Percentiles rank a stretch among this genome's conserved stretches.
These are phyloP conservation scores for Darevskia mixta DNA, from an alignment of 2,797 vertebrate genomes.

Conservation along the genomic window DNA sequence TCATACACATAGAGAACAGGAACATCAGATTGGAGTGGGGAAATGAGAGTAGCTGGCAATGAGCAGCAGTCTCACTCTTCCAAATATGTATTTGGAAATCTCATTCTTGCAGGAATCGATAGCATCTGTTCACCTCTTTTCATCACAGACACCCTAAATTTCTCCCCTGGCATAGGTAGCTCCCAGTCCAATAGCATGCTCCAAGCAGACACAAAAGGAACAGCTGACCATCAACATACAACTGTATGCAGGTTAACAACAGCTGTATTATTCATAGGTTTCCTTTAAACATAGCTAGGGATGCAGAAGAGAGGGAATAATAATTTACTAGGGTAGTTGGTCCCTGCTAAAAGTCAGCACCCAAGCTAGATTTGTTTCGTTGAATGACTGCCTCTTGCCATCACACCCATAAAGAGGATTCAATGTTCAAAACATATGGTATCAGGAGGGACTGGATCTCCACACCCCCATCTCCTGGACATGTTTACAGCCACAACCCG, in stretches of 20 bases:
- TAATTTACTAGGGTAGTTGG: not conserved
- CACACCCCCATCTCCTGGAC: too few species aligned
- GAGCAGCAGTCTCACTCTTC: too few species aligned
- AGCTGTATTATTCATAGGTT: not conserved
- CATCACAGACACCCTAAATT: not conserved
- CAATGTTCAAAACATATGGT: too few species aligned
- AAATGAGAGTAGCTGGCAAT: not conserved
- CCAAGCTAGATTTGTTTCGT: not conserved
- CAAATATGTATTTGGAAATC: slow-evolving; percentile 2
- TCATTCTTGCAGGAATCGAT: not conserved
- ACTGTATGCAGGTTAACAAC: not conserved
- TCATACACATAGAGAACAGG: too few species aligned
- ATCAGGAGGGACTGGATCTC: too few species aligned
- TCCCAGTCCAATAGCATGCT: not conserved
- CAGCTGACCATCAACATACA: not conserved
- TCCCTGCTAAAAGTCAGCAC: not conserved
- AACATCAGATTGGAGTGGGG: not conserved
- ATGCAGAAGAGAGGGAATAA: not conserved
- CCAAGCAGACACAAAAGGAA: not conserved
- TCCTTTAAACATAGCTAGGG: too few species aligned
- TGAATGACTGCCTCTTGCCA: not conserved
- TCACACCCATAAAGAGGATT: too few species aligned
- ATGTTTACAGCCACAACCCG: too few species aligned
- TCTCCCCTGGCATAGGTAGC: not conserved
- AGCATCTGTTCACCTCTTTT: too few species aligned